Conservation (phyloP, 2,797 vertebrate species). For the Emys orbicularis region DNA sequence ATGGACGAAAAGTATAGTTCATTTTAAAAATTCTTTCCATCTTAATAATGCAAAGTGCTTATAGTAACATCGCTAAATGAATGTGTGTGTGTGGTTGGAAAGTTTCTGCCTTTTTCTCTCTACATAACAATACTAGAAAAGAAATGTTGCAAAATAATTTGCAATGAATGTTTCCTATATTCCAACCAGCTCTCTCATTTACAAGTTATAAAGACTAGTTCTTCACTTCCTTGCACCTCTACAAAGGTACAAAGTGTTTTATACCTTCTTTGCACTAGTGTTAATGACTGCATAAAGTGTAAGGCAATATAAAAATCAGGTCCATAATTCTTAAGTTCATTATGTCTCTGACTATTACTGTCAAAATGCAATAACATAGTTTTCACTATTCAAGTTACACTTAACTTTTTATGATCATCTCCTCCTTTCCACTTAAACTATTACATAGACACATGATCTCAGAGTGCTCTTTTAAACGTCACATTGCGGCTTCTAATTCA, state of each 20-base stretch:
- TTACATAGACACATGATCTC: neutral
- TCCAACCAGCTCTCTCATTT: neutral
- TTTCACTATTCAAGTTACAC: neutral
- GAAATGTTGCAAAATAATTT: neutral
- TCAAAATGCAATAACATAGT: neutral
- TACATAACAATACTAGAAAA: neutral
- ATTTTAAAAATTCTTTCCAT: neutral
- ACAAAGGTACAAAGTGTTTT: neutral
- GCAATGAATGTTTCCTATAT: neutral
- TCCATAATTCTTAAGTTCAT: neutral
- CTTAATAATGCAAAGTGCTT: neutral
- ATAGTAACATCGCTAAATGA: neutral
- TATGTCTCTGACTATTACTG: neutral
- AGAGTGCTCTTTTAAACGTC: neutral
- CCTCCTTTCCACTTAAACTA: neutral
- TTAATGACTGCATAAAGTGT: neutral
- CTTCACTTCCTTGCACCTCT: neutral
- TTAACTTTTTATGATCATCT: neutral
- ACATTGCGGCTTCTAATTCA: neutral
- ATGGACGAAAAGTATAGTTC: neutral
- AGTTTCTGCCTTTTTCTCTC: neutral
- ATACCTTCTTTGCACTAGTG: neutral
- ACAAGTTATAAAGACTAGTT: neutral
- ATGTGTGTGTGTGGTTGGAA: neutral
- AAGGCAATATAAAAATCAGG: neutral